phyloP scores from a whole-genome alignment of 2,797 vertebrate species.

The Danio tinwini region DNA sequence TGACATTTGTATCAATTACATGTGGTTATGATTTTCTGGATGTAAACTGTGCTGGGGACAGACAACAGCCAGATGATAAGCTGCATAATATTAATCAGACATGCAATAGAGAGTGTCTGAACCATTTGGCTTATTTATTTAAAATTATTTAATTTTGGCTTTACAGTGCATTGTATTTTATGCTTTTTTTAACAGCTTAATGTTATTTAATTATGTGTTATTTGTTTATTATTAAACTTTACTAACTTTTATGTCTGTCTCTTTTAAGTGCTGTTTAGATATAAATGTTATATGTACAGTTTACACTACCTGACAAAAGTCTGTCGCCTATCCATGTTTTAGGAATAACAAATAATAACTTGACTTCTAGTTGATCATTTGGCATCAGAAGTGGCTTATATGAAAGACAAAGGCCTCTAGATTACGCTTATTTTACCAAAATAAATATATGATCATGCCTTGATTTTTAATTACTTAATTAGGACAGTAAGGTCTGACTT shows the following conservation, averaged over 20 bases:
- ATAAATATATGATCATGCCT: too few relatives aligned
- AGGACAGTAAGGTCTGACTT: too few relatives aligned
- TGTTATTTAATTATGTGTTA: background rate
- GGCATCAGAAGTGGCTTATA: too few relatives aligned
- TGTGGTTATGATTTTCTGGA: constrained; percentile 8
- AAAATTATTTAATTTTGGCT: background rate
- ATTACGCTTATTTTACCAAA: too few relatives aligned
- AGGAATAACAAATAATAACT: too few relatives aligned
- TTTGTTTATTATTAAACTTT: background rate
- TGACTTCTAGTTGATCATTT: too few relatives aligned
- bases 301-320: too few relatives aligned
- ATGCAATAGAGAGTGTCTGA: background rate
- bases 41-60: background rate
- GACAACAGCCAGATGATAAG: background rate
- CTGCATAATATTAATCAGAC: background rate
- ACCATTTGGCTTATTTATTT: background rate
- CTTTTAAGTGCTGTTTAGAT: background rate
- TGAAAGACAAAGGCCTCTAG: too few relatives aligned
- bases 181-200: background rate
- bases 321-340: too few relatives aligned
- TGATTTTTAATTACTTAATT: too few relatives aligned
- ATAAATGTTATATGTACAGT: background rate
- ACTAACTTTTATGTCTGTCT: too few relatives aligned
- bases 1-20: constrained; percentile 44
- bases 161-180: background rate